Evolutionary conservation across 2,888 invertebrate genomes (phyloP), one percentile per base, ranked within the genome.

Genomic region (Mylabris sibirica): DNA sequence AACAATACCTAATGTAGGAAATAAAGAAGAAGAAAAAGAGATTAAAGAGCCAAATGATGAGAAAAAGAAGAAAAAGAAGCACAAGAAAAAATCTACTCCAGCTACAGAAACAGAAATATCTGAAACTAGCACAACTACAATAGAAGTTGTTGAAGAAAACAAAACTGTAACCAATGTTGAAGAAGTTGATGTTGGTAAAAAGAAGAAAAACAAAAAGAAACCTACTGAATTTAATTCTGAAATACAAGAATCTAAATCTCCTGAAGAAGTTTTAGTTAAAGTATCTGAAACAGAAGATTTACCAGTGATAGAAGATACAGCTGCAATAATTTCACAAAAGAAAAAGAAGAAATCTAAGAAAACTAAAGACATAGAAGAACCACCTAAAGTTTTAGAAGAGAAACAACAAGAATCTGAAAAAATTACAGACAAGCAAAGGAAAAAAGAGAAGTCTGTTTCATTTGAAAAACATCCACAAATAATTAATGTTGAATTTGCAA

Each of bases 391-490:
- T 38, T n/a, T 20, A 41, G 41, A 26, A 38, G 3, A 62, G 1
- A 12, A n/a, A 17, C 2, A 14, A 14, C 60, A 35, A 22, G 35
- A 20, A 44, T 14, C 24, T 11, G 44, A 22, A 22, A 24, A 49
- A 26, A 22, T 24, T 17, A 22, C 24, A 35, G 66, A 66, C 35
- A 69, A 75, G 59, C 61, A 61, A 30, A 73, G 71, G 12, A 81
- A 78, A 67, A 81, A 81, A 70, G 72, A 75, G 22, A 83, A 83
- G 75, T 79, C 81, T 20, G 83, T 83, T n/a, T 81, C 82, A 1
- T 82, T 82, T 67, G 82, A 82, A 71, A 82, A 82, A 77, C 76
- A 72, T 24, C 82, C 82, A 22, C 78, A 81, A 38, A 79, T 82
- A 41, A 82, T 82, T 60, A 72, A 74, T 60, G 64, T 76, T 53